Evolutionary conservation across 2,113 vertebrate genomes (phyloP), one percentile per base, ranked within the genome.

Genomic region (Paralichthys olivaceus): DNA sequence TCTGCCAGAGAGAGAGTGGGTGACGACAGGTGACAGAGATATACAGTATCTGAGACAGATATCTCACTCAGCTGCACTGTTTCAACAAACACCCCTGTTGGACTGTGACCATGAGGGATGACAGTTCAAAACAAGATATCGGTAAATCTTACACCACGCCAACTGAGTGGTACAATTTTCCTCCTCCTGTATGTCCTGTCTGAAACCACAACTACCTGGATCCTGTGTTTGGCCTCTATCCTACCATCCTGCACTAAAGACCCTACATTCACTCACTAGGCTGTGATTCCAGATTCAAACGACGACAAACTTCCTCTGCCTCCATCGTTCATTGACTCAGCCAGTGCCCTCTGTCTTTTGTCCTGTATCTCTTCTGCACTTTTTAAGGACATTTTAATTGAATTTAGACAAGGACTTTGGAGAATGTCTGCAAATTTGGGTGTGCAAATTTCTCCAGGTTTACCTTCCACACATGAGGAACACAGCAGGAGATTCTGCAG

Each of bases 11-110:
- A 71, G 84, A 67, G 74, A 84, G 81, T 60, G 75, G 62, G 71
- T 72, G 75, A 81, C 72, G 75, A 81, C 70, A 74, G 66, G 55
- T 69, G 77, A 84, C 78, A 84, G 70, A 75, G 75, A 78, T 73
- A 77, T 57, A 61, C 32, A 61, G 29, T 37, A 65, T 69, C 19
- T 1, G 12, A 60, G 57, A 40, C 20, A 37, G 15, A 66, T 72
- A 69, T 56, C 45, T 61, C 29, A 51, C 25, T 83, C 67, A 63
- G 32, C 65, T 6, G 3, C 7, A 26, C 9, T 22, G 53, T 53
- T 64, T 53, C 55, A 59, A 71, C 57, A 80, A 80, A 70, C 63
- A 73, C 37, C 6, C 34, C 1, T 4, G 12, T 14, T 72, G 77
- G 73, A 56, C 54, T 25, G 29, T 22, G n/a, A 54, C 61, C 61